A percentile compares a stretch with the other conserved stretches of the same genome.
Conservation (phyloP, 1,140 invertebrate species). For the Calliopsis andreniformis region DNA sequence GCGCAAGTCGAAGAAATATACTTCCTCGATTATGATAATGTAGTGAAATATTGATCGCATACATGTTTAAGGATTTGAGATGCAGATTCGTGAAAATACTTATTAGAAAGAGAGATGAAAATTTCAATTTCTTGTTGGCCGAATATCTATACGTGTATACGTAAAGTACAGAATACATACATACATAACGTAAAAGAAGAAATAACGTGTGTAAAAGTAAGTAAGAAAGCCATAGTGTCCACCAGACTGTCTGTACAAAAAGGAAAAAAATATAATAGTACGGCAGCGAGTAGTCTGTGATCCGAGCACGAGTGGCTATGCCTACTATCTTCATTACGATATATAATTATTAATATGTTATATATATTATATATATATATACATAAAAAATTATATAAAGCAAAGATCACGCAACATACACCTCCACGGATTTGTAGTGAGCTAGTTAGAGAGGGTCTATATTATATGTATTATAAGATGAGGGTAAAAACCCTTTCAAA, state of each 20-base stretch:
- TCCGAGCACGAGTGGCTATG: conserved; percentile 81
- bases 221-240: conserved; percentile 80
- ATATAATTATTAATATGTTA: conserved; percentile 76
- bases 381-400: conserved; percentile 71
- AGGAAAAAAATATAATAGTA: conserved; percentile 54
- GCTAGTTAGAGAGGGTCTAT: conserved; percentile 74
- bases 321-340: conserved; percentile 80
- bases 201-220: conserved; percentile 64
- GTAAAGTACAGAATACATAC: conserved; percentile 50
- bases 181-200: conserved; percentile 42
- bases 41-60: conserved; percentile 5
- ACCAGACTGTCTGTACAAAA: conserved; percentile 79
- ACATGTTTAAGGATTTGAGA: conserved; percentile 52
- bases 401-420: conserved; percentile 69
- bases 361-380: conserved; percentile 74
- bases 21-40: not conserved
- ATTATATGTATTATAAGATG: conserved; percentile 73
- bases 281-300: conserved; percentile 81
- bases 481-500: conserved; percentile 48
- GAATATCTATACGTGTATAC: conserved; percentile 65
- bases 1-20: conserved; percentile 2
- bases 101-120: conserved; percentile 18
- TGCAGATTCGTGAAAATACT: conserved; percentile 49
- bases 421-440: conserved; percentile 71
- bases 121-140: conserved; percentile 52